Conservation (phyloP, 2,888 invertebrate genomes). For the Ornithoptera priamus region DNA sequence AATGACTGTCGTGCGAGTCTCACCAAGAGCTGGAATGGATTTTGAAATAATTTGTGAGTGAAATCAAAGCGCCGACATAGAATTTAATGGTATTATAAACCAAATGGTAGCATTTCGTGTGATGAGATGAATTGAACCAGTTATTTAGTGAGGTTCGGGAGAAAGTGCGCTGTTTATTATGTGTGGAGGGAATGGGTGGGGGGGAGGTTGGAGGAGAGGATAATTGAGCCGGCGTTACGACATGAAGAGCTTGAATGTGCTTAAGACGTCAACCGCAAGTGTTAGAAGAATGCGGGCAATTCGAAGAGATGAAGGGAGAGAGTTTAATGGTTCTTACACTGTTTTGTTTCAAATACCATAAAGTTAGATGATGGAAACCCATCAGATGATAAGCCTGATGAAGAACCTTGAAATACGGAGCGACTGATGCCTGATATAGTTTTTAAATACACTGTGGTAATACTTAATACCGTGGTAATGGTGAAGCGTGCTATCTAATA, state of each 20-base stretch:
- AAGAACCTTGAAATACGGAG: too few species aligned
- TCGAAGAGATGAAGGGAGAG: neutral
- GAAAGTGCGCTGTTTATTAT: slow-evolving; percentile 55
- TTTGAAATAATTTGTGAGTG: slow-evolving; percentile 9
- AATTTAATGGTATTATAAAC: slow-evolving; percentile 29
- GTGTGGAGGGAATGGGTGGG: slow-evolving; percentile 22
- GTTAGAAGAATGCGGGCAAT: slow-evolving; percentile 8
- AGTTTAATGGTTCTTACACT: too few species aligned
- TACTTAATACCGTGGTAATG: too few species aligned
- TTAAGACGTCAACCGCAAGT: slow-evolving; percentile 9
- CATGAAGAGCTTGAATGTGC: slow-evolving; percentile 32
- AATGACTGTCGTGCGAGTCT: too few species aligned
- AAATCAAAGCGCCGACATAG: slow-evolving; percentile 20
- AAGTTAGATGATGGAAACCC: too few species aligned
- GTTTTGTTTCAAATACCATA: too few species aligned
- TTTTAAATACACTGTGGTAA: too few species aligned
- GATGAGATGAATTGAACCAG: slow-evolving; percentile 39
- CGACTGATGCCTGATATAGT: too few species aligned
- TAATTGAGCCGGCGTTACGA: slow-evolving; percentile 53
- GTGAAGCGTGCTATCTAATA: too few species aligned
- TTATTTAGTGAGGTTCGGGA: slow-evolving; percentile 41
- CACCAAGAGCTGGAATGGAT: neutral
- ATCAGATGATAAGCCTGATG: too few species aligned
- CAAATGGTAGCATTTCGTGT: slow-evolving; percentile 37
- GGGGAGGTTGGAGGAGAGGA: slow-evolving; percentile 16